Base-by-base conservation (phyloP, 1,140 invertebrate genomes). In the Zelostemma sp. region DNA sequence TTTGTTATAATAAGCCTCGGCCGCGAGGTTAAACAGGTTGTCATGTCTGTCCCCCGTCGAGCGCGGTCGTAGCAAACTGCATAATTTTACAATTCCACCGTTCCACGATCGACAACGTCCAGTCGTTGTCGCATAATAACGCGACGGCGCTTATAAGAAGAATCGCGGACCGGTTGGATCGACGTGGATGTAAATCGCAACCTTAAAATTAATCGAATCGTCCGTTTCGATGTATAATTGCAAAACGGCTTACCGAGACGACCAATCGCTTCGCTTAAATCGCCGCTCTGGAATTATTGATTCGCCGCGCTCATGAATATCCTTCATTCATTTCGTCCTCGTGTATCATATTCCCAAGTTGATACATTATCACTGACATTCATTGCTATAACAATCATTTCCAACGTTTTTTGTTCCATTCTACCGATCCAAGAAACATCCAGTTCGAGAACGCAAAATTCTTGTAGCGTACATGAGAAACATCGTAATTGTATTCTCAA, bases 1-100 rank as follows among this genome's bases (percentile, higher is more conserved):
- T 84, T 83, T 84, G 74, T 79, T 67, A 78, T 75, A 76, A 78
- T 71, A 66, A 81, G 78, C 74, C 67, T 53, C 72, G 68, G 60
- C 57, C 68, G 68, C 74, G 77, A 81, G 77, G 75, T 81, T 81
- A 79, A 84, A 80, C 76, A 73, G 80, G 76, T 82, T 82, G 80
- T 79, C 77, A 79, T 65, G 73, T 75, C 75, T 76, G 74, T 76
- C 75, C 72, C 75, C 74, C 73, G 72, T 69, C 41, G 70, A 67
- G 72, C 48, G 56, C 58, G 49, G 31, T 59, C 63, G 58, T 67
- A 64, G 51, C 61, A 47, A 47, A 48, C 79, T 80, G 78, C 75
- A 81, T 82, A 79, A 81, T 81, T 80, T 80, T 79, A 72, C 69
- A 74, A 80, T 78, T 72, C 56, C 51, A 59, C 68, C 47, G 51